Base-by-base conservation (phyloP, 2,888 invertebrate species). In the Gymnoscelis rufifasciata region DNA sequence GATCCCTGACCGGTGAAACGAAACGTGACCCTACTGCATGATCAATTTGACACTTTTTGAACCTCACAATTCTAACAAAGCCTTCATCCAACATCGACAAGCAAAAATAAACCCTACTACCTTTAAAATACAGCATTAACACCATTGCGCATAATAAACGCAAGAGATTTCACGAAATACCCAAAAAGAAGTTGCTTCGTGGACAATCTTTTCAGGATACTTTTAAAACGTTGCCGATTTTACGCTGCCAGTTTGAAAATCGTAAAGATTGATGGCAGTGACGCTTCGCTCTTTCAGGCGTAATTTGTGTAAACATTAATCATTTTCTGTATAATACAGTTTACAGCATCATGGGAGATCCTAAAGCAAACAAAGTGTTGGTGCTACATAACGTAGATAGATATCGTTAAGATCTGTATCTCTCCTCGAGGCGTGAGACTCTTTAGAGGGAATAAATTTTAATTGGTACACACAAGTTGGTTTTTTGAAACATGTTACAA, bases 401-500 rank as follows among this genome's bases (percentile, higher is more conserved):
- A 46, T 69, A 73, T 76, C 74, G 62, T 73, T 73, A 74, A 79
- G 80, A 83, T 83, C 54, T 52, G 51, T 78, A 83, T 83, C 80
- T 67, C 43, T 46, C 62, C 47, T 51, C 60, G 46, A 75, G 74
- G 76, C 78, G 77, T 78, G 80, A 78, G 72, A 77, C 54, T 70
- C 71, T 74, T 74, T 71, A 75, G 64, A 71, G 64, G 69, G 68
- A 72, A 74, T 76, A 74, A 74, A 76, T 72, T 80, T 79, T 83
- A 83, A 83, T 83, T 83, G 78, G 74, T 74, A 71, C 73, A 73
- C 70, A 72, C 71, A 68, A 72, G 71, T 71, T 61, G 68, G 66
- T 74, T 74, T 78, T 73, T 74, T 74, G 77, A 78, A 77, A 78
- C 71, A 74, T 66, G 75, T 79, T 81, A 79, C 77, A 78, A 77